A percentile compares a stretch with the other conserved stretches of the same genome.
phyloP scores from a whole-genome alignment of 2,888 invertebrate genomes.

The Caenorhabditis uteleia region DNA sequence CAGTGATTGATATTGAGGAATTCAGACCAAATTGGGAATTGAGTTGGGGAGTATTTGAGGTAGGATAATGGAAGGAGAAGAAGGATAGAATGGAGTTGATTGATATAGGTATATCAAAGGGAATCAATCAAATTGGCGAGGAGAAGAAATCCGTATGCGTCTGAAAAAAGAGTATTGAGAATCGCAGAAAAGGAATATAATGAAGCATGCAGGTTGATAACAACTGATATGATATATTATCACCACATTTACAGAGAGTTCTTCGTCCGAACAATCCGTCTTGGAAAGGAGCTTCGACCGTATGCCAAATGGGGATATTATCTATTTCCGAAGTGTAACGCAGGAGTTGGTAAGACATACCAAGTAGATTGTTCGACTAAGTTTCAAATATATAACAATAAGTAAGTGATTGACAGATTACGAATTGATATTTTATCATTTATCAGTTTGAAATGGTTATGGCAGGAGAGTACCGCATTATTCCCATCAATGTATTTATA shows the following conservation, averaged over 20 bases:
- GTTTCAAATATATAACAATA: slow-evolving; percentile 24
- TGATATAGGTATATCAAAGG: slow-evolving; percentile 33
- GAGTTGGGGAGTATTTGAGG: slow-evolving; percentile 45
- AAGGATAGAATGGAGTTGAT: no score
- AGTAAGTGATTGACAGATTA: slow-evolving; percentile 11
- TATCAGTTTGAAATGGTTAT: slow-evolving; percentile 40
- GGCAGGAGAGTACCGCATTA: slow-evolving; percentile 30
- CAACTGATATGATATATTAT: no score
- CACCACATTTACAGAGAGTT: no score
- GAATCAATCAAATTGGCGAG: slow-evolving; percentile 26
- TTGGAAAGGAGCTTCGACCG: slow-evolving; percentile 44
- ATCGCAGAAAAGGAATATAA: slow-evolving; percentile 27
- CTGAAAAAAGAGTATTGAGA: slow-evolving; percentile 9
- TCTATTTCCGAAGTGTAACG: slow-evolving; percentile 50
- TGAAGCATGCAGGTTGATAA: slow-evolving; percentile 8
- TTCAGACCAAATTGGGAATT: slow-evolving; percentile 46
- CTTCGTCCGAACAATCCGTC: slow-evolving; percentile 35
- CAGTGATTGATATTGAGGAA: slow-evolving; percentile 51
- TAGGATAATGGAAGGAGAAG: no score
- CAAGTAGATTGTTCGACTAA: slow-evolving; percentile 6
- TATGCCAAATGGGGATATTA: slow-evolving; percentile 54
- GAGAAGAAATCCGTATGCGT: slow-evolving; percentile 24
- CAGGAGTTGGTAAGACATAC: slow-evolving; percentile 32
- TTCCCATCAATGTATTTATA: slow-evolving; percentile 42
- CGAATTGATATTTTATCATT: neutral